Evolutionary conservation across 2,888 invertebrate species (phyloP), one percentile per base, ranked within the genome.

Genomic region (Sericinus montela): DNA sequence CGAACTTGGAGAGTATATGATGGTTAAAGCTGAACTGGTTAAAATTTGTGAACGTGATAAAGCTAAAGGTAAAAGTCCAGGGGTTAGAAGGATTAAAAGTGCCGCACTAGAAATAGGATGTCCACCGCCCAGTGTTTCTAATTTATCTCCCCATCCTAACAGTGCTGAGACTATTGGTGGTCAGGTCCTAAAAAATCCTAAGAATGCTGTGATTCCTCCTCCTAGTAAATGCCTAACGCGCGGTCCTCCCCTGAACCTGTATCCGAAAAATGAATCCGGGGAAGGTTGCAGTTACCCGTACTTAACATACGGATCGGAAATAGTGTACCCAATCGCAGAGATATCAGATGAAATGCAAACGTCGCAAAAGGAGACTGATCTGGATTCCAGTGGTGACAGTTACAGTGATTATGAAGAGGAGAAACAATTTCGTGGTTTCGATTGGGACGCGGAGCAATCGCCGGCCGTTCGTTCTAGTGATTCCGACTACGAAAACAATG

Each of bases 241-340:
- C 7, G 94, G 94, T 54, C 93, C 93, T 34, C 93, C 93, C 69
- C 79, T 93, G 23, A 93, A 93, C 69, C 75, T 94, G 11, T 93
- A 92, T 63, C 92, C 92, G 0, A 91, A 91, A 58, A 89, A 88
- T 53, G 91, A 90, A 68, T 91, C 91, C 29, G 93, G 93, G 6
- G 93, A 94, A 55, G 94, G 94, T 53, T 93, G 94, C 45, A 91
- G 94, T 43, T 94, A 95, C 73, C 95, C 95, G 0, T 89, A 86
- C 55, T 60, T 91, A 51, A 91, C 91, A 30, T 93, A 92, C 60
- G 93, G 93, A 10, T 94, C 94, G 1, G 94, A 94, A 75, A 94
- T 94, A 50, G 92, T 94, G 1, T 95, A 95, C 75, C 95, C 96
- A 3, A 95, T 96, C 60, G 95, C 94, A 0, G 96, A 96, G 80